Conservation (phyloP, 2,797 vertebrate genomes). For the Remorina albescens region DNA sequence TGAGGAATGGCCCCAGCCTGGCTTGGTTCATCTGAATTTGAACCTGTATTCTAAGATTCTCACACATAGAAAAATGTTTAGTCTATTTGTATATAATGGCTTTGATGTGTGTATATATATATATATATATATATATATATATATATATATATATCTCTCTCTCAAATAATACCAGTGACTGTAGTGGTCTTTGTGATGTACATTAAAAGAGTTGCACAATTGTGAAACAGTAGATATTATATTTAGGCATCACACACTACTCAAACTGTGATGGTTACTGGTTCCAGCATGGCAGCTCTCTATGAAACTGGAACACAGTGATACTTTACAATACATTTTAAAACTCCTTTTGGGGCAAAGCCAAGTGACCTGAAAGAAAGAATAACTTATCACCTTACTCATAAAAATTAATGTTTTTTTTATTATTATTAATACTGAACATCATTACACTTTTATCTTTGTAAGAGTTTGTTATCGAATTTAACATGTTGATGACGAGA, state of each 20-base stretch:
- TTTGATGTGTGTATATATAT: slow-evolving; percentile 71
- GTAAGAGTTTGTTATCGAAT: too few species aligned
- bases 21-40: slow-evolving; percentile 36
- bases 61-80: slow-evolving; percentile 46
- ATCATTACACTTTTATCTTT: too few species aligned
- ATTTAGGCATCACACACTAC: slow-evolving; percentile 70
- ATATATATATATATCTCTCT: slow-evolving; percentile 43
- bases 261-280: slow-evolving; percentile 76
- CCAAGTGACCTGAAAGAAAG: slow-evolving; percentile 57
- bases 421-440: slow-evolving; percentile 14
- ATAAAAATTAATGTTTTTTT: slow-evolving; percentile 44
- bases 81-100: slow-evolving; percentile 81
- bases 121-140: slow-evolving; percentile 48
- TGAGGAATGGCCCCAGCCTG: slow-evolving; percentile 52
- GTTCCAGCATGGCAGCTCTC: slow-evolving; percentile 75
- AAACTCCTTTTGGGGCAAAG: slow-evolving; percentile 45
- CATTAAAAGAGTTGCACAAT: slow-evolving; percentile 75
- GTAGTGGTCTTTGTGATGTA: slow-evolving; percentile 83
- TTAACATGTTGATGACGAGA: slow-evolving; percentile 49
- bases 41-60: slow-evolving; percentile 54
- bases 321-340: slow-evolving; percentile 36
- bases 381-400: slow-evolving; percentile 48
- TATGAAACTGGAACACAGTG: slow-evolving; percentile 70
- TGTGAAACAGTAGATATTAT: slow-evolving; percentile 68
- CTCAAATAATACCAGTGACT: slow-evolving; percentile 75